phyloP scores from a whole-genome alignment of 1,140 invertebrate species.

The Choristoneura fumiferana region DNA sequence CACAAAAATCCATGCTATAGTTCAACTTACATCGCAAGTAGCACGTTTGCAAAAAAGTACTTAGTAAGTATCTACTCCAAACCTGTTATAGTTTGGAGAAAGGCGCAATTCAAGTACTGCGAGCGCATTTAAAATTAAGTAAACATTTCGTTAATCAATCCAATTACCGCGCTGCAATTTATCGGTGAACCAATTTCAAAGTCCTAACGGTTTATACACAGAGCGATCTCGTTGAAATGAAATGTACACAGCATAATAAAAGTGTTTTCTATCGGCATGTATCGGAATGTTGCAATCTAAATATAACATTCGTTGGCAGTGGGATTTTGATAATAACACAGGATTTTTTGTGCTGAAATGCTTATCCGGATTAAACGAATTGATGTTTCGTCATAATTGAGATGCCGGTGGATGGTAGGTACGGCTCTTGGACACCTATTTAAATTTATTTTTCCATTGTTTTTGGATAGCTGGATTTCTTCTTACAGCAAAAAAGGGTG shows the following conservation, averaged over 20 bases:
- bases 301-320: background rate
- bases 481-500: background rate
- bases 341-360: background rate
- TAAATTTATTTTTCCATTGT: background rate
- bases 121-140: background rate
- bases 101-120: too few species aligned
- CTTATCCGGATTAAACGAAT: background rate
- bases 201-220: background rate
- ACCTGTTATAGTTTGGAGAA: too few species aligned
- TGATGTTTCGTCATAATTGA: background rate
- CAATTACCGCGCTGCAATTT: background rate
- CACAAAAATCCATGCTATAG: too few species aligned
- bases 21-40: too few species aligned
- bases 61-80: too few species aligned
- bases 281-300: conserved; percentile 11
- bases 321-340: background rate
- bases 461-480: background rate
- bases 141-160: conserved; percentile 2
- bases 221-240: background rate
- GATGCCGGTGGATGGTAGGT: background rate
- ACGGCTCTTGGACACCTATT: background rate
- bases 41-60: too few species aligned
- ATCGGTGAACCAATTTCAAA: background rate
- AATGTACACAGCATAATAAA: conserved; percentile 15
- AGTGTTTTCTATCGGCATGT: conserved; percentile 6